Evolutionary conservation across 2,888 invertebrate genomes (phyloP).

Genomic region (Abrostola tripartita): DNA sequence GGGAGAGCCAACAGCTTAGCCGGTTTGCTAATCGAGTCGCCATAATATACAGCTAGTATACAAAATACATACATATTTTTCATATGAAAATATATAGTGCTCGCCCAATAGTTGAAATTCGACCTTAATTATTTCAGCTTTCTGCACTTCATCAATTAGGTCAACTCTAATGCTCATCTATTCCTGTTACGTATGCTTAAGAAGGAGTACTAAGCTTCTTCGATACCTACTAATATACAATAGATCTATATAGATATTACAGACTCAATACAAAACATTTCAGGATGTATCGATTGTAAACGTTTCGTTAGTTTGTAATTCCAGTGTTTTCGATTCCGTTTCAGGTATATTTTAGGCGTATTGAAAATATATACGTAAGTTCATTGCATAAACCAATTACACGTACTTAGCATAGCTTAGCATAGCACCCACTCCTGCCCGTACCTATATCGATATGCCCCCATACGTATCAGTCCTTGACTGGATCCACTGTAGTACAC

Average conservation of each 20-base stretch:
- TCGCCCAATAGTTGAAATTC: too few relatives aligned
- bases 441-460: not conserved
- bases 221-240: not conserved
- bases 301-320: slow-evolving; percentile 33
- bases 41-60: not conserved
- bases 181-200: not conserved
- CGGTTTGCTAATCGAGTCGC: not conserved
- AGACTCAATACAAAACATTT: not conserved
- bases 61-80: too few relatives aligned
- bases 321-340: slow-evolving; percentile 49
- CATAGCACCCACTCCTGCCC: slow-evolving; percentile 25
- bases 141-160: too few relatives aligned
- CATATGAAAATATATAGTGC: too few relatives aligned
- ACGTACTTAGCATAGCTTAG: slow-evolving; percentile 36
- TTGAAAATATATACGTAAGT: slow-evolving; percentile 51
- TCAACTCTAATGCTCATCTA: too few relatives aligned
- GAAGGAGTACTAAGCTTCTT: not conserved
- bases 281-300: slow-evolving; percentile 3
- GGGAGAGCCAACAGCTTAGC: not conserved
- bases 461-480: not conserved
- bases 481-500: slow-evolving; percentile 1
- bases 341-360: slow-evolving; percentile 51
- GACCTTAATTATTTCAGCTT: too few relatives aligned
- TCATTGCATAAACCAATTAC: slow-evolving; percentile 37
- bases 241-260: too few relatives aligned